Evolutionary conservation across 2,888 invertebrate species (phyloP).

Genomic region (Nemotelus pantherinus): DNA sequence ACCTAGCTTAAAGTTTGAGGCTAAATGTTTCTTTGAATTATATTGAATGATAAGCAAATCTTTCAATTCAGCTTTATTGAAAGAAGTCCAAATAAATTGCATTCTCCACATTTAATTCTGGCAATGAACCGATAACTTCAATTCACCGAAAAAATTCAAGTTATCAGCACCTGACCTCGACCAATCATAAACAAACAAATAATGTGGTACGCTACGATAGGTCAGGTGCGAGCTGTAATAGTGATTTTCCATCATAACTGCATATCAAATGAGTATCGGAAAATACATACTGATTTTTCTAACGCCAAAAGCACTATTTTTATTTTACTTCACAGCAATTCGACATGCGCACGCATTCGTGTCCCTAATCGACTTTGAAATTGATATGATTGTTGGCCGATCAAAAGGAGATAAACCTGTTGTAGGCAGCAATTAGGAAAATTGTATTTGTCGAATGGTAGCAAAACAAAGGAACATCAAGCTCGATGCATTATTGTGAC

Average conservation of each 20-base stretch:
- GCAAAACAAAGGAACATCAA: neutral
- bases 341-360: slow-evolving; percentile 10
- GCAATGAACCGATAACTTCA: too few species aligned
- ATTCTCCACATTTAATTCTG: too few species aligned
- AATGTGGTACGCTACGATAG: neutral
- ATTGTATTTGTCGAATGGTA: slow-evolving; percentile 45
- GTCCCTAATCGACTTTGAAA: neutral
- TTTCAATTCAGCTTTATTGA: too few species aligned
- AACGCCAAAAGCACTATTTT: too few species aligned
- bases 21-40: too few species aligned
- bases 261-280: neutral
- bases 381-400: slow-evolving; percentile 28
- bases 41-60: too few species aligned
- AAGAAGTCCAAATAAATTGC: too few species aligned
- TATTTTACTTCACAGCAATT: neutral
- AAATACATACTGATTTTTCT: neutral
- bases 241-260: slow-evolving; percentile 23
- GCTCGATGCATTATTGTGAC: too few species aligned
- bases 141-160: too few species aligned
- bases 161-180: too few species aligned
- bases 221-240: neutral
- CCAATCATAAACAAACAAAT: too few species aligned
- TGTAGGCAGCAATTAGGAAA: slow-evolving; percentile 47
- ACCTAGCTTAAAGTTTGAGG: too few species aligned
- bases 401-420: slow-evolving; percentile 35